phyloP scores from a whole-genome alignment of 2,888 invertebrate genomes.

The Philhelius pedissequus region DNA sequence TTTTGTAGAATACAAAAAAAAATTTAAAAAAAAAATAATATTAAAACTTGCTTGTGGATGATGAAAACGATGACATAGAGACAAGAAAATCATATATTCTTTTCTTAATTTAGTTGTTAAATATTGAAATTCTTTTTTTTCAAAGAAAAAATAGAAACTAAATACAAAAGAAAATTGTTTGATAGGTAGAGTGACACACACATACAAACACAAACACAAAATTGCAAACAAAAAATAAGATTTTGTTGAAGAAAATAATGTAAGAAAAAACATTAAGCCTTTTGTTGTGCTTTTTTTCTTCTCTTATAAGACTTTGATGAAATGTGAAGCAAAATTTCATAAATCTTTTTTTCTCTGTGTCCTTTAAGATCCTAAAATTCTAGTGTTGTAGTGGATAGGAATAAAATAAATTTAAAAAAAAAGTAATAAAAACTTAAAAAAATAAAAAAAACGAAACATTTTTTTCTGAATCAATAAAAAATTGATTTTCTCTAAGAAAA shows the following conservation, averaged over 20 bases:
- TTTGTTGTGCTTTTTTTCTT: constrained; percentile 56
- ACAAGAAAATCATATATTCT: constrained; percentile 62
- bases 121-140: constrained; percentile 43
- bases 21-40: background rate
- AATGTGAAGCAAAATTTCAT: constrained; percentile 40
- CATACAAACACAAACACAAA: constrained; percentile 51
- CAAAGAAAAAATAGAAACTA: constrained; percentile 13
- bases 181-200: constrained; percentile 64
- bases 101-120: constrained; percentile 70
- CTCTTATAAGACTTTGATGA: constrained; percentile 57
- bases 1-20: constrained; percentile 4
- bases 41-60: constrained; percentile 36
- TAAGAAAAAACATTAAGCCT: constrained; percentile 29
- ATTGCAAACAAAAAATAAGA: constrained; percentile 7
- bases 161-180: constrained; percentile 43
- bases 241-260: constrained; percentile 13
- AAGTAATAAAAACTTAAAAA: constrained; percentile 37
- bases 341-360: constrained; percentile 57
- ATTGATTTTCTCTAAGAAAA: constrained; percentile 79
- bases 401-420: constrained; percentile 51
- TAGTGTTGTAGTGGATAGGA: constrained; percentile 69
- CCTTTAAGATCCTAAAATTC: constrained; percentile 69
- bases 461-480: constrained; percentile 78
- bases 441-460: constrained; percentile 72
- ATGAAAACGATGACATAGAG: background rate